Evolutionary conservation across 2,797 vertebrate species (phyloP), one percentile per base, ranked within the genome.

Genomic region (Cossypha polioptera): DNA sequence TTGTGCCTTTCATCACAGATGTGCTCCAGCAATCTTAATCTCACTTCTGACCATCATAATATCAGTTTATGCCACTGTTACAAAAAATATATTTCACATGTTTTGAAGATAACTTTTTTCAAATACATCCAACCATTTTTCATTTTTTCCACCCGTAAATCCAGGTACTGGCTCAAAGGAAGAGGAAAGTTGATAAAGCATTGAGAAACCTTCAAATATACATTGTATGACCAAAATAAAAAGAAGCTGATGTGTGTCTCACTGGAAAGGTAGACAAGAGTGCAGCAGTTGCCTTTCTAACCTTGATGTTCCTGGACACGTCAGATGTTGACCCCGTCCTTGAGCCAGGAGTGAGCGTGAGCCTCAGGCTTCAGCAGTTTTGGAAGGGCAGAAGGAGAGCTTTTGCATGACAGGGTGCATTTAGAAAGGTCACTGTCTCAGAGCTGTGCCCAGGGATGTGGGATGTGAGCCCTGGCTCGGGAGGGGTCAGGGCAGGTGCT

Each of bases 401-500:
- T 35, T 73, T 25, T 14, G 29, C 28, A 2, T 66, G 74, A 59
- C 79, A n/a, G 88, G 38, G 69, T 77, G 48, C 33, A 17, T 76
- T 84, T 45, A 25, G 71, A 76, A 82, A 82, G 78, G 81, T 74
- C 50, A 3, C 16, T 5, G n/a, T 87, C 40, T 79, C 43, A 24
- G 51, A 59, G 86, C 90, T n/a, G 26, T 1, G 76, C 86, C 78
- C 36, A 16, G 68, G 68, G 38, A n/a, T 55, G 67, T 0, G 0
- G 59, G 36, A 14, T 1, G 4, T 9, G n/a, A 38, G 54, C 18
- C 67, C 11, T 2, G 38, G 67, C 75, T 58, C 29, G 4, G 59
- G 51, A 57, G 59, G 80, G 72, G 17, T 33, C 1, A 0, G 33
- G 1, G 5, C 1, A 0, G 61, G 73, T 47, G 5, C 54, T 31